Evolutionary conservation across 2,797 vertebrate species (phyloP).

Genomic region (Aplochiton taeniatus): DNA sequence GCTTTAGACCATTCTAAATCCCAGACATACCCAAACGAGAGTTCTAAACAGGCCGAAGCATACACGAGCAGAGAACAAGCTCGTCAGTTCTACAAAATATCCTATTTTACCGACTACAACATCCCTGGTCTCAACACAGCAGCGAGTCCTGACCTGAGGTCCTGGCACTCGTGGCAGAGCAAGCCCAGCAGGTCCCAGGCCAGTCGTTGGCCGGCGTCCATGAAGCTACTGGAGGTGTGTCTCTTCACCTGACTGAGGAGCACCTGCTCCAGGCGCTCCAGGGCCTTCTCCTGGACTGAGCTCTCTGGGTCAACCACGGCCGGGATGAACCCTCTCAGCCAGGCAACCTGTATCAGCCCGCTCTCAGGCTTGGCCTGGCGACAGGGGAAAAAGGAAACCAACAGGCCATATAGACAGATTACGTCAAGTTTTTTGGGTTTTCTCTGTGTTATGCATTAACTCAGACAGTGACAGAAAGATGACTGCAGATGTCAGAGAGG

Average conservation of each 20-base stretch:
- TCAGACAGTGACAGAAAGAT: too few species aligned
- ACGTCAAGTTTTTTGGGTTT: too few species aligned
- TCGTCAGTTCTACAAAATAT: too few species aligned
- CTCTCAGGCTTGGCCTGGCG: conserved; percentile 76
- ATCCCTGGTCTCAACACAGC: too few species aligned
- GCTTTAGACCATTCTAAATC: too few species aligned
- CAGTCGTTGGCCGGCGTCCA: conserved; percentile 75
- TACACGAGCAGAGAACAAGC: too few species aligned
- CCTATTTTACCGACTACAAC: too few species aligned
- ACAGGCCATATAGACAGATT: background rate
- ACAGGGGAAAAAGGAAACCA: background rate
- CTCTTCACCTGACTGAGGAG: conserved; percentile 80
- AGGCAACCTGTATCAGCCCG: conserved; percentile 81
- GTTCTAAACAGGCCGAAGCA: too few species aligned
- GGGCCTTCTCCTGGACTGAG: conserved; percentile 87
- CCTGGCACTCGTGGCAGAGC: conserved; percentile 80
- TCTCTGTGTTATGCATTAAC: too few species aligned
- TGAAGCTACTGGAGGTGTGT: conserved; percentile 41
- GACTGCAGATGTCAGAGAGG: too few species aligned
- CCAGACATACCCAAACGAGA: too few species aligned
- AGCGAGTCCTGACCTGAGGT: conserved; percentile 77
- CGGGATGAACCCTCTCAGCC: conserved; percentile 85
- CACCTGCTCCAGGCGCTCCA: conserved; percentile 85
- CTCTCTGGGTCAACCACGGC: conserved; percentile 84
- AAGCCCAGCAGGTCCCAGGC: conserved; percentile 86